phyloP scores from a whole-genome alignment of 2,113 vertebrate genomes.

The Grallaria varia region DNA sequence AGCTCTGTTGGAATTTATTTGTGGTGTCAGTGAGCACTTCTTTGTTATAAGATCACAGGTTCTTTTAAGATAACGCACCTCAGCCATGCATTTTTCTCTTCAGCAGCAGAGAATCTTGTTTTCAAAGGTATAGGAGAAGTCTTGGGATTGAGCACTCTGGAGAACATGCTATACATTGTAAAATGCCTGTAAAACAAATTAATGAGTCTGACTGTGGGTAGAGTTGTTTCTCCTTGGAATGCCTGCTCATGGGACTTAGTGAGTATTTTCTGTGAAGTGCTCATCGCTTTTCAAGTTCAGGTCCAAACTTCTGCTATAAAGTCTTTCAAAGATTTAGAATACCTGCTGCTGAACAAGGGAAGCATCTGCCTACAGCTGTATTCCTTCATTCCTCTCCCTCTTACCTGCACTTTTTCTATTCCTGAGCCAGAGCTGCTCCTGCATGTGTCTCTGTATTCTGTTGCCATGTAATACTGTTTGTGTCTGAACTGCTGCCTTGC shows the following conservation, averaged over 20 bases:
- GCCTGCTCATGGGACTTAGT: neutral
- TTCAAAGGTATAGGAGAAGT: slow-evolving; percentile 19
- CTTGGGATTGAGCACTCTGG: neutral
- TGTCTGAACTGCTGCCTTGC: neutral
- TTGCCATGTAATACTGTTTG: neutral
- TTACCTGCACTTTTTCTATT: neutral
- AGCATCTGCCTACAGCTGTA: neutral
- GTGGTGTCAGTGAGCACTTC: slow-evolving; percentile 2
- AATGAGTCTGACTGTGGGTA: neutral
- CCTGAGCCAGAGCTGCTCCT: neutral
- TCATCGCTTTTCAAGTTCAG: neutral
- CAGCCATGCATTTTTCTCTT: neutral
- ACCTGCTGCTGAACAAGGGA: slow-evolving; percentile 3
- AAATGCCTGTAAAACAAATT: slow-evolving; percentile 24
- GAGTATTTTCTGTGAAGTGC: neutral
- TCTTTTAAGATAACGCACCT: slow-evolving; percentile 26
- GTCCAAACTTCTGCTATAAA: neutral
- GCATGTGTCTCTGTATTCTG: neutral
- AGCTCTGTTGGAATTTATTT: slow-evolving; percentile 48
- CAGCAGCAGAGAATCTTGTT: neutral
- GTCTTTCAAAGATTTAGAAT: neutral
- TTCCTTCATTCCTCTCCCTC: neutral
- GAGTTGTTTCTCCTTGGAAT: neutral
- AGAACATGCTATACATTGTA: neutral
- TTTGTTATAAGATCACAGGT: slow-evolving; percentile 36